Evolutionary conservation across 2,113 vertebrate genomes (phyloP).

Genomic region (Capra hircus): DNA sequence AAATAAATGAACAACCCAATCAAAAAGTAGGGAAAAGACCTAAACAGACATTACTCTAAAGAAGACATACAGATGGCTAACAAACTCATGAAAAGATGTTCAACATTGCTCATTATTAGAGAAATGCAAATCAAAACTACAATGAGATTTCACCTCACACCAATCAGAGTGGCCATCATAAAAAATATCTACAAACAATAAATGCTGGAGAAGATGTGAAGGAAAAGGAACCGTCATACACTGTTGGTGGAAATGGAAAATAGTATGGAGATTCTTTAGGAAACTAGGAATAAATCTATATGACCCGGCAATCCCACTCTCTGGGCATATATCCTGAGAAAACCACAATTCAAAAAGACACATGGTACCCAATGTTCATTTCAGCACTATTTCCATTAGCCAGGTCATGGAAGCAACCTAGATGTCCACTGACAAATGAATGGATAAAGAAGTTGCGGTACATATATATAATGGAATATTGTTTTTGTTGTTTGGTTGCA

Average conservation of each 20-base stretch:
- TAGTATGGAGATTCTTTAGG: not conserved
- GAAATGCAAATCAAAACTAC: not conserved
- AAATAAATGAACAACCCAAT: not conserved
- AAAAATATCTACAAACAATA: not conserved
- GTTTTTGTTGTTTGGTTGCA: not conserved
- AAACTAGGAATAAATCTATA: not conserved
- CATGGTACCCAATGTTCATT: not conserved
- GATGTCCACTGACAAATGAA: not conserved
- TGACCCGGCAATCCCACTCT: not conserved
- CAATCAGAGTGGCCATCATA: not conserved
- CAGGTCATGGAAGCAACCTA: not conserved
- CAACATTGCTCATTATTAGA: not conserved
- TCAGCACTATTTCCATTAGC: not conserved
- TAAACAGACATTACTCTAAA: not conserved
- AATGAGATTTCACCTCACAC: not conserved
- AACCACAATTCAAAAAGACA: not conserved
- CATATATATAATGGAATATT: not conserved
- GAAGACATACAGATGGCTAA: not conserved
- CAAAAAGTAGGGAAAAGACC: not conserved
- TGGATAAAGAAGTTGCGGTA: not conserved
- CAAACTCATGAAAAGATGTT: not conserved
- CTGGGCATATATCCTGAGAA: not conserved
- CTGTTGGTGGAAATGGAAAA: not conserved
- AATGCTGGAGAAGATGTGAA: not conserved
- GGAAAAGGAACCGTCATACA: not conserved